Base-by-base conservation (phyloP, 1,140 invertebrate species). In the Rhizoglyphus robini region DNA sequence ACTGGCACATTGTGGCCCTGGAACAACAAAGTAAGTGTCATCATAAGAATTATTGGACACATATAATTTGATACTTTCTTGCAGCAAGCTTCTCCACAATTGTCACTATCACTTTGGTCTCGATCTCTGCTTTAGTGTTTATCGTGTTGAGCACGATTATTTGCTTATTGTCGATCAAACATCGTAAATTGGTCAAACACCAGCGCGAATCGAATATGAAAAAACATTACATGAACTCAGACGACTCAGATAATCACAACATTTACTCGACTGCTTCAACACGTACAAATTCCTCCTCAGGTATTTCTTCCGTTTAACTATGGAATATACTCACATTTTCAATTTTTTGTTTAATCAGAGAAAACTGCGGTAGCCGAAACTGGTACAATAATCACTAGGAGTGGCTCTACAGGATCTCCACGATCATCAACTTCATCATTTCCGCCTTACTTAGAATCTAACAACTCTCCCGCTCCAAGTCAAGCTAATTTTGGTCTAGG, bases 231-330 rank as follows among this genome's bases (percentile, higher is more conserved):
- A 34, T 60, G 58, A 60, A 3, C 29, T 32, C 27, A n/a, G 54
- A 58, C 25, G 29, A 58, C 29, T 27, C 27, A 32, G 3, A 60
- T 46, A 41, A 60, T 32, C 58, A 60, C 23, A 60, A 60, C 27
- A 60, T 60, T 15, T 60, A 60, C 27, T 60, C 58, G 27, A 60
- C 58, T 11, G 2, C 15, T 46, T 60, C 58, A 46, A 60, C 58
- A 1, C 58, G 58, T 4, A 60, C 58, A 18, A 60, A 60, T 46
- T 60, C 58, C 1, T 38, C 58, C 15, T 60, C 58, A 11, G 58
- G 58, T 60, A 32, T 20, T 4, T 51, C 3, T 2, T 4, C 13
- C 3, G 18, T 23, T 49, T 49, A 23, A 13, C 58, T 32, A 34
- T 32, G 2, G 36, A 1, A 32, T 34, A 38, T 34, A 60, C 8